Evolutionary conservation across 2,888 invertebrate species (phyloP).

Genomic region (Dorcus hopei): DNA sequence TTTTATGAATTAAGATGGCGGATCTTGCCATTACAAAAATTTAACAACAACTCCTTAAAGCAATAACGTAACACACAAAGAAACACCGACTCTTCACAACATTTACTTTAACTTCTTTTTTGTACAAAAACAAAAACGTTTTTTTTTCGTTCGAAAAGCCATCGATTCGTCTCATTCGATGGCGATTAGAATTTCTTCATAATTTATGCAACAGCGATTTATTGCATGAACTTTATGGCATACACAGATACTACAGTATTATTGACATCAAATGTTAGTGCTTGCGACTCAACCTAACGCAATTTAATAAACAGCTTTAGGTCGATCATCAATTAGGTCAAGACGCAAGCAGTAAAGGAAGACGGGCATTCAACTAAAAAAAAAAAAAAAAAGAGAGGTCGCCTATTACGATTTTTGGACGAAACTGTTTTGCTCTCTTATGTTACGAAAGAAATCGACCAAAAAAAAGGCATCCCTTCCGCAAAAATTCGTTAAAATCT

Average conservation of each 20-base stretch:
- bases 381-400: slow-evolving; percentile 28
- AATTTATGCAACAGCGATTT: slow-evolving; percentile 11
- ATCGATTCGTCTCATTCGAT: too few relatives aligned
- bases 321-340: slow-evolving; percentile 30
- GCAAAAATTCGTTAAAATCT: neutral
- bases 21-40: slow-evolving; percentile 13
- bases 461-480: neutral
- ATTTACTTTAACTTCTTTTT: slow-evolving; percentile 11
- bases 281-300: slow-evolving; percentile 28
- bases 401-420: slow-evolving; percentile 5
- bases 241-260: slow-evolving; percentile 30
- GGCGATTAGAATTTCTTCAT: neutral
- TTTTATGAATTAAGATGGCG: slow-evolving; percentile 36
- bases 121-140: neutral
- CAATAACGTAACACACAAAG: slow-evolving; percentile 12
- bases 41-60: slow-evolving; percentile 16
- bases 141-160: too few relatives aligned
- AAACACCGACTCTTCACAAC: slow-evolving; percentile 21
- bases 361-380: slow-evolving; percentile 37
- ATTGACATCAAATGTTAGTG: slow-evolving; percentile 33
- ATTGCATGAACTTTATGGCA: slow-evolving; percentile 28
- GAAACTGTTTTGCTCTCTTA: slow-evolving; percentile 3
- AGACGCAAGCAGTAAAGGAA: slow-evolving; percentile 41
- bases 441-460: neutral
- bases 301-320: slow-evolving; percentile 4